Percentiles rank a stretch among this genome's conserved stretches.
These are phyloP conservation scores for Steinernema hermaphroditum DNA, from an alignment of 2,888 invertebrate genomes.

Conservation along the genomic window DNA sequence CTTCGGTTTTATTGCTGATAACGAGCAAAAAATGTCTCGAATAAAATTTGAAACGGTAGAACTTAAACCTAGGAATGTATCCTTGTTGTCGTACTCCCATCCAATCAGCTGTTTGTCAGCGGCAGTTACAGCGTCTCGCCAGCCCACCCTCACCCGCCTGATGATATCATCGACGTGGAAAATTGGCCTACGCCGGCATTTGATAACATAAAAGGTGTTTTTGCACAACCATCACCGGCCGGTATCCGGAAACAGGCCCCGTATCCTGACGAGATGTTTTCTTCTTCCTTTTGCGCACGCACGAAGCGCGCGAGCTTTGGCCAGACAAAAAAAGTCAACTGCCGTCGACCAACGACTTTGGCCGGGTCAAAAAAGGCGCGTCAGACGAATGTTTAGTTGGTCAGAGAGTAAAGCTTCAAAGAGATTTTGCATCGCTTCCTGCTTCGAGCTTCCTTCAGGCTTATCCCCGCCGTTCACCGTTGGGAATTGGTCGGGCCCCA, in stretches of 20 bases:
- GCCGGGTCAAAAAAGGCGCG: not conserved
- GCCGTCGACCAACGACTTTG: no score
- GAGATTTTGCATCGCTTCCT: constrained; percentile 25
- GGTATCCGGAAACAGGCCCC: no score
- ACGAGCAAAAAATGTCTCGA: no score
- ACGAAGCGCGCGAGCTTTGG: no score
- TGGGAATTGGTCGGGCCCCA: constrained; percentile 10
- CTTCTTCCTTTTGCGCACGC: no score
- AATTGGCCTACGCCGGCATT: not conserved
- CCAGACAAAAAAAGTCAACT: no score
- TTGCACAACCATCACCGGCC: not conserved
- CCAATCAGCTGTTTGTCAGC: no score
- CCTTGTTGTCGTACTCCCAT: no score
- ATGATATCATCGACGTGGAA: constrained; percentile 11
- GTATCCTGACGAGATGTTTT: no score
- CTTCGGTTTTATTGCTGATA: no score
- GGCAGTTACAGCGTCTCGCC: not conserved
- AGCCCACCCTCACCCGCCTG: not conserved
- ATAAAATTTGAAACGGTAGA: no score
- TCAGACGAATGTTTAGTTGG: not conserved
- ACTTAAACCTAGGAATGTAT: no score
- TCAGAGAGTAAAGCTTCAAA: not conserved
- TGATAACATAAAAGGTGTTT: not conserved
- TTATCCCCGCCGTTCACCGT: constrained; percentile 26
- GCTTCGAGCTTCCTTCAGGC: constrained; percentile 13